phyloP scores from a whole-genome alignment of 1,140 invertebrate genomes.

The Lordiphosa mommai region DNA sequence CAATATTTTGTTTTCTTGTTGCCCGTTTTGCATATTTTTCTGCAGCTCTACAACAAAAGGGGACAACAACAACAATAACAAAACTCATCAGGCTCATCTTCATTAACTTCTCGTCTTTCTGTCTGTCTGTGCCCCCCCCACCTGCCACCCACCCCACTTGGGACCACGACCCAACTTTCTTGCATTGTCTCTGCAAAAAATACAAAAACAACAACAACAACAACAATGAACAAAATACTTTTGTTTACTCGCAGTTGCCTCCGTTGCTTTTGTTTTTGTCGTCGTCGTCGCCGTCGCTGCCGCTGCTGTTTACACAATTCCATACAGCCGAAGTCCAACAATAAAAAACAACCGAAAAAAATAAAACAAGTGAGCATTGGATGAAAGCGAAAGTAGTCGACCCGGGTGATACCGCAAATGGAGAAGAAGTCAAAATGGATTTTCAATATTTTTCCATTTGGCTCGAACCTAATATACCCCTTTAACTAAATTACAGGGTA shows the following conservation, averaged over 20 bases:
- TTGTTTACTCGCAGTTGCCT: slow-evolving; percentile 71
- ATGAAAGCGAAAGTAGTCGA: not conserved
- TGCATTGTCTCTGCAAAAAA: slow-evolving; percentile 65
- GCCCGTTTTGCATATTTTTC: slow-evolving; percentile 67
- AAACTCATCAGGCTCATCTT: slow-evolving; percentile 75
- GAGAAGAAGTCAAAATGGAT: too few species aligned
- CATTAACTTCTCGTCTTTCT: slow-evolving; percentile 57
- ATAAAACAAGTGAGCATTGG: slow-evolving; percentile 8
- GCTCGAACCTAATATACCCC: not conserved
- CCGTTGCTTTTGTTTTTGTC: slow-evolving; percentile 59
- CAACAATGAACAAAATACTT: slow-evolving; percentile 39
- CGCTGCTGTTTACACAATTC: slow-evolving; percentile 71
- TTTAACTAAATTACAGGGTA: not conserved
- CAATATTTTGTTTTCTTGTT: slow-evolving; percentile 36
- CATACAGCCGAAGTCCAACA: slow-evolving; percentile 58
- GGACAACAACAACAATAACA: slow-evolving; percentile 50
- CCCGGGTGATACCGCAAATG: too few species aligned
- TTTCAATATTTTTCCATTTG: too few species aligned
- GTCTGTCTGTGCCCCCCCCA: slow-evolving; percentile 18
- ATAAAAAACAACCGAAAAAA: slow-evolving; percentile 21
- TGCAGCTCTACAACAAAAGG: slow-evolving; percentile 65
- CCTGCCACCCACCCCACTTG: slow-evolving; percentile 1
- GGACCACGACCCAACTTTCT: slow-evolving; percentile 53
- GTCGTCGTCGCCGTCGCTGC: slow-evolving; percentile 41
- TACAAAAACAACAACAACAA: slow-evolving; percentile 26